These are phyloP conservation scores for Oncorhynchus mykiss DNA, from an alignment of 2,113 vertebrate species.

Conservation along the genomic window DNA sequence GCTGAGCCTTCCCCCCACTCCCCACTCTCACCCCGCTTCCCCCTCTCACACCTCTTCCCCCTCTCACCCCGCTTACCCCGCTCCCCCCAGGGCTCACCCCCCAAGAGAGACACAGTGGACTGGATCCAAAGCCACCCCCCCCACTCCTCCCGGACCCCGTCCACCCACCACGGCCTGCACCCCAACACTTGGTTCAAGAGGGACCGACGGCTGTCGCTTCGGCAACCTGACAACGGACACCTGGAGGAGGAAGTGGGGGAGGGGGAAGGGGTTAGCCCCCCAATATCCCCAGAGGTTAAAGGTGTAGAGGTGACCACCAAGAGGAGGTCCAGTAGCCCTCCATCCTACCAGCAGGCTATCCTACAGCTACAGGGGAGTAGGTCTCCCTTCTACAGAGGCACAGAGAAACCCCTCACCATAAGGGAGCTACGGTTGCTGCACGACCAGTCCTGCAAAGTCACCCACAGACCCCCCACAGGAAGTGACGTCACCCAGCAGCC, in stretches of 20 bases:
- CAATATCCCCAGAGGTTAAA: slow-evolving; percentile 33
- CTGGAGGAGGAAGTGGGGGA: slow-evolving; percentile 51
- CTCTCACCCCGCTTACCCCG: no score
- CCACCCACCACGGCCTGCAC: slow-evolving; percentile 68
- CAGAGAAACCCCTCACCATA: slow-evolving; percentile 39
- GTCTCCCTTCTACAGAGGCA: slow-evolving; percentile 36
- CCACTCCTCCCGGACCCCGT: slow-evolving; percentile 46
- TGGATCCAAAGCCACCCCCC: background rate
- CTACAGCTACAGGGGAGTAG: slow-evolving; percentile 55
- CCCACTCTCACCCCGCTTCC: no score
- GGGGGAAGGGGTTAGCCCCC: slow-evolving; percentile 26
- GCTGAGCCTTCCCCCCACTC: slow-evolving; percentile 38
- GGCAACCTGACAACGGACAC: slow-evolving; percentile 60
- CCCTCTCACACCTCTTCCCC: no score
- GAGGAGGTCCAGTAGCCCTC: slow-evolving; percentile 44
- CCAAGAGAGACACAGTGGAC: slow-evolving; percentile 52
- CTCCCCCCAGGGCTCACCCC: slow-evolving; percentile 49
- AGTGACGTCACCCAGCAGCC: no score
- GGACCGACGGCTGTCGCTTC: slow-evolving; percentile 76
- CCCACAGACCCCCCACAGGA: background rate
- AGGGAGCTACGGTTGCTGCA: slow-evolving; percentile 39
- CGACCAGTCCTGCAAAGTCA: slow-evolving; percentile 34
- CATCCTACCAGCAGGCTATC: slow-evolving; percentile 66
- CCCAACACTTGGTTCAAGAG: slow-evolving; percentile 83
- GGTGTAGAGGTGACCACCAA: slow-evolving; percentile 12